Conservation (phyloP, 2,888 invertebrate species). For the Diarsia rubi region DNA sequence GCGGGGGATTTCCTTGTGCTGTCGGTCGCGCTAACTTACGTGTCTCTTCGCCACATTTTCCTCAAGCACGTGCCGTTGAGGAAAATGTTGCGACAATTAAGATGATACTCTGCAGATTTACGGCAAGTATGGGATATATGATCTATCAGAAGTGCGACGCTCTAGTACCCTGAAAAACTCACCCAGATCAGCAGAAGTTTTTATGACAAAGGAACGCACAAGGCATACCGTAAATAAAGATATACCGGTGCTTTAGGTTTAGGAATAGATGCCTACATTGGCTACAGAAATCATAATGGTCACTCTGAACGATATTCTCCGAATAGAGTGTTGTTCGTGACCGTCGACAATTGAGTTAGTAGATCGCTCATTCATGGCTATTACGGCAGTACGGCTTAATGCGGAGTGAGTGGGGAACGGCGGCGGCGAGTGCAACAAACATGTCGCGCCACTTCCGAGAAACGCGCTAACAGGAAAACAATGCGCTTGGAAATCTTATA, state of each 20-base stretch:
- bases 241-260: background rate
- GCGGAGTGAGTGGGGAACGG: background rate
- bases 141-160: background rate
- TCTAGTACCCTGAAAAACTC: background rate
- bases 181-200: background rate
- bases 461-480: conserved; percentile 26
- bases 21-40: conserved; percentile 15
- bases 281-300: background rate
- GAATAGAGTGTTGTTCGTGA: background rate
- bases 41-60: conserved; percentile 23
- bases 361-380: conserved; percentile 26
- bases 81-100: conserved; percentile 10
- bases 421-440: conserved; percentile 13
- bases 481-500: background rate
- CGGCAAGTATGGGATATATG: background rate
- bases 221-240: background rate
- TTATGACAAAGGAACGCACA: background rate
- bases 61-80: conserved; percentile 23
- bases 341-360: conserved; percentile 23
- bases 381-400: conserved; percentile 14
- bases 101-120: conserved; percentile 1
- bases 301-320: background rate
- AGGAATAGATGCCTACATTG: background rate
- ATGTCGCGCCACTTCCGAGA: conserved; percentile 23
- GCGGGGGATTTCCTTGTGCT: conserved; percentile 6